Evolutionary conservation across 1,140 invertebrate genomes (phyloP), one percentile per base, ranked within the genome.

Genomic region (Ostrea denselamellosa): DNA sequence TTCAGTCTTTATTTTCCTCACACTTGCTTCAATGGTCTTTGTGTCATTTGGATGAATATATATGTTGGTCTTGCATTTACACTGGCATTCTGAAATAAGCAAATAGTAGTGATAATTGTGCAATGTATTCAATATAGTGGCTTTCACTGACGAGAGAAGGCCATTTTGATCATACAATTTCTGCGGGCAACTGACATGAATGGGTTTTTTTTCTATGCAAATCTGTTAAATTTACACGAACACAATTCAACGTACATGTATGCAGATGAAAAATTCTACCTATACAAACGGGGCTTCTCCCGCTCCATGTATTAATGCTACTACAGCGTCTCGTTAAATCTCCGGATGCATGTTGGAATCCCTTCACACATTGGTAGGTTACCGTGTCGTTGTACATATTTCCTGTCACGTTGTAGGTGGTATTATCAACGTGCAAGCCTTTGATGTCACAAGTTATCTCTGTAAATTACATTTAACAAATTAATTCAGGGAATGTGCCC

Each of bases 351-450:
- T 85, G 84, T 19, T 14, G 22, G 28, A 65, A 85, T 34, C 84
- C 84, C 14, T 44, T 25, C 56, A 65, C 25, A 34, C 84, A 85
- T 52, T 8, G 22, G 34, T 85, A 85, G 44, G 84, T 85, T 19
- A 85, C 84, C n/a, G 14, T 51, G 25, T 85, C 56, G 56, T 44
- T 85, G 56, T 44, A 85, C 4, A 17, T 0, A 65, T 84, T 54
- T n/a, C 84, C 84, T 44, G 84, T 62, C 19, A 7, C 7, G n/a
- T 10, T 58, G 84, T 85, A 22, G 9, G 54, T 44, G n/a, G 84
- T 14, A 17, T 77, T 77, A 14, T 77, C 68, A 44, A 77, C 28
- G 28, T 28, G 25, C 68, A 77, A 25, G 22, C 17, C 28, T 22
- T 12, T 28, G 9, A 28, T 28, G 25, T 77, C 25, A 28, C 68